Evolutionary conservation across 1,140 invertebrate genomes (phyloP), one percentile per base, ranked within the genome.

Genomic region (Drosophila tsacasi): DNA sequence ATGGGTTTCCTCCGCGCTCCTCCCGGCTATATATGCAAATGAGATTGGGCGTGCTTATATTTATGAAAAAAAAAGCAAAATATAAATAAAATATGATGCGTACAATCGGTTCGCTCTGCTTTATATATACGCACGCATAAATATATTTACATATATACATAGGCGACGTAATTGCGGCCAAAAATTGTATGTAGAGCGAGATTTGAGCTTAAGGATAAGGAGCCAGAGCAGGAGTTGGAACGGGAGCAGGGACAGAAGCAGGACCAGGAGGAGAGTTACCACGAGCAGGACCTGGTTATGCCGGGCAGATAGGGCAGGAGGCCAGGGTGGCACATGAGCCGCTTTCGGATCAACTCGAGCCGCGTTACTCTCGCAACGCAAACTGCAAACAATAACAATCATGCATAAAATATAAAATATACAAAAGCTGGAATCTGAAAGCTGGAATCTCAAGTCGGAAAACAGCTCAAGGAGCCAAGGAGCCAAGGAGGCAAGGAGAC

Each of bases 361-460:
- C 54, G 76, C 42, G 52, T 79, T 83, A 76, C 76, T 68, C 47
- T 25, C 52, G 27, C 76, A 74, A 39, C 39, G 60, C 73, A 81
- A 78, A 83, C 73, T 89, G 74, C 81, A 84, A 81, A 84, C 85
- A 87, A 89, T 87, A 87, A 89, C 84, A 87, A 89, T 87, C 80
- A 80, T 61, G 83, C 77, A 83, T 81, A 83, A 89, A 81, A 76
- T 83, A 83, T 74, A 67, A 65, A 66, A 76, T 75, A 76, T 72
- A 42, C 37, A 76, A 66, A 52, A 39, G 23, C 32, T 17, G 52
- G 46, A 44, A 59, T 40, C 23, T n/a, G 42, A 49, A 25, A 42
- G 27, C 40, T 57, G 54, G 23, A 25, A 57, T 57, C 54, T 57
- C 54, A 57, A 39, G 39, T 39, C 35, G 54, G 35, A 57, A 57